These are phyloP conservation scores for Acanthococcus lagerstroemiae DNA, from an alignment of 2,888 invertebrate species.

Conservation along the genomic window DNA sequence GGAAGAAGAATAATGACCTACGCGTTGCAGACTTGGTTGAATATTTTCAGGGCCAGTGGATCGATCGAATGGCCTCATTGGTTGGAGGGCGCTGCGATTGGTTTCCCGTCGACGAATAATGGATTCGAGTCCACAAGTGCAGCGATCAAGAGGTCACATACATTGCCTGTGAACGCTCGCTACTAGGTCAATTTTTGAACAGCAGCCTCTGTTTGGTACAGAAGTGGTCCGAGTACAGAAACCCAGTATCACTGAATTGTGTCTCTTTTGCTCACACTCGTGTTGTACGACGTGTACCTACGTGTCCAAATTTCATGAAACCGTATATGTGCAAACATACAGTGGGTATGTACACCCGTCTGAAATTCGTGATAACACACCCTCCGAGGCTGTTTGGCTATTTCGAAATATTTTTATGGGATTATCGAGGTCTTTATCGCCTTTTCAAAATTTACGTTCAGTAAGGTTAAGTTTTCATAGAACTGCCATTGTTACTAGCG, in stretches of 20 bases:
- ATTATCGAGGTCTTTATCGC: no score
- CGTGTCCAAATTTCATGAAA: no score
- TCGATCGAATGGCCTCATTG: neutral
- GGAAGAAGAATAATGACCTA: neutral
- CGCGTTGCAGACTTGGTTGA: neutral
- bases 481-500: no score
- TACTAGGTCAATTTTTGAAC: neutral
- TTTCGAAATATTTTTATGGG: no score
- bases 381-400: no score
- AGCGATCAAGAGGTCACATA: conserved; percentile 1
- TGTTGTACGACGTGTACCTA: no score
- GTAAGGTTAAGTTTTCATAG: no score
- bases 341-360: no score
- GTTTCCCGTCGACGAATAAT: conserved; percentile 13
- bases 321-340: no score
- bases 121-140: conserved; percentile 10
- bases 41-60: conserved; percentile 3
- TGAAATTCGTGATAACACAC: no score
- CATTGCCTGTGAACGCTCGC: conserved; percentile 12
- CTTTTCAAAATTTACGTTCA: no score
- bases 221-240: neutral
- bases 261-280: neutral
- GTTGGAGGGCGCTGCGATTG: conserved; percentile 7
- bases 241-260: neutral
- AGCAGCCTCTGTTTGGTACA: neutral